A percentile compares a stretch with the other conserved stretches of the same genome.
phyloP scores from a whole-genome alignment of 2,797 vertebrate genomes.

The Sebastes alutus region DNA sequence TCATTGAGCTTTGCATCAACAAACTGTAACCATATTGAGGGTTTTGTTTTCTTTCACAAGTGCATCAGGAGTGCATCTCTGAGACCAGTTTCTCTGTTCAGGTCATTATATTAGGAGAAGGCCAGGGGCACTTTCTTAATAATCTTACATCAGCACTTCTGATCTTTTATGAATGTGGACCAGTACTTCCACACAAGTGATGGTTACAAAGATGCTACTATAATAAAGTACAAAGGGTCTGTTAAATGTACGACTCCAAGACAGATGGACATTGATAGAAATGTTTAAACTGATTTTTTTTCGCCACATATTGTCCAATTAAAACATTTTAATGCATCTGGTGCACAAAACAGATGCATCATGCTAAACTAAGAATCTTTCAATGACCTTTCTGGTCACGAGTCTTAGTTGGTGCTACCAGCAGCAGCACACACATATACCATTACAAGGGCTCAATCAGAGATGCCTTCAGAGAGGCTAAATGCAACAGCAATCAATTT shows the following conservation, averaged over 20 bases:
- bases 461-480: background rate
- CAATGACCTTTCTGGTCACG: background rate
- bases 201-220: background rate
- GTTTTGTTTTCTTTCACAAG: background rate
- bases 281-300: background rate
- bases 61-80: background rate
- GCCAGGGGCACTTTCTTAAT: background rate
- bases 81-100: constrained; percentile 1
- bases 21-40: background rate
- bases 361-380: no score
- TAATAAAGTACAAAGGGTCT: background rate
- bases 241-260: background rate
- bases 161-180: constrained; percentile 17
- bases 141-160: constrained; percentile 33
- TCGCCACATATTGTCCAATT: background rate
- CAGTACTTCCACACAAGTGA: background rate
- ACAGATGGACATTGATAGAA: background rate
- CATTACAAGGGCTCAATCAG: background rate
- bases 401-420: background rate
- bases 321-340: background rate
- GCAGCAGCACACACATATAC: background rate
- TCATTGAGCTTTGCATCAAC: background rate
- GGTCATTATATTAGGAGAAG: background rate
- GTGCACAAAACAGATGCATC: background rate
- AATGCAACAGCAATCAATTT: background rate